A percentile compares a stretch with the other conserved stretches of the same genome.
Conservation (phyloP, 1,140 invertebrate species). For the Megalonaias nervosa region DNA sequence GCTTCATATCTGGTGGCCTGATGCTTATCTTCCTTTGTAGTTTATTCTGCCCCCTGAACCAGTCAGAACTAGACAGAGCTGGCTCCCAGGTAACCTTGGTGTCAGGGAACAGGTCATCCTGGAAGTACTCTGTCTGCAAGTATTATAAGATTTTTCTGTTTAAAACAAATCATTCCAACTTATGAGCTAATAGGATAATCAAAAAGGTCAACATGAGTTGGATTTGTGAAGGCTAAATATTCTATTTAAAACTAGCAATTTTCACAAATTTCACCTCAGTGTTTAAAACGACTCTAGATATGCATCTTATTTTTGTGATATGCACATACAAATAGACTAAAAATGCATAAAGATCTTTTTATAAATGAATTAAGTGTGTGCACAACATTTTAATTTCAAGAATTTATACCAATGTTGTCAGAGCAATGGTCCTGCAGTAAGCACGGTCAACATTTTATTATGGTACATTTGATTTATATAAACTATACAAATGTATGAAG, state of each 20-base stretch:
- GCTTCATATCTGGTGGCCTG: slow-evolving; percentile 89
- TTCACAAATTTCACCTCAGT: background rate
- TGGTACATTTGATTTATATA: no score
- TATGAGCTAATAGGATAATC: background rate
- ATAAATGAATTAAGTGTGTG: no score
- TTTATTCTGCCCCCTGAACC: slow-evolving; percentile 82
- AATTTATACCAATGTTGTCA: no score
- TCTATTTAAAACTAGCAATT: background rate
- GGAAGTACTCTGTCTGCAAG: slow-evolving; percentile 90
- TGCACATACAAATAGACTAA: no score
- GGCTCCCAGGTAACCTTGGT: slow-evolving; percentile 90
- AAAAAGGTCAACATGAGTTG: background rate
- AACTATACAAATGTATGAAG: no score
- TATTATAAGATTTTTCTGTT: slow-evolving; percentile 8
- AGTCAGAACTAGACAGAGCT: slow-evolving; percentile 78
- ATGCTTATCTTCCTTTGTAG: slow-evolving; percentile 80
- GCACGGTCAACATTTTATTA: no score
- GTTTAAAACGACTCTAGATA: background rate
- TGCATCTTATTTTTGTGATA: no score
- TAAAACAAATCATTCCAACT: slow-evolving; percentile 30
- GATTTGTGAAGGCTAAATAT: background rate
- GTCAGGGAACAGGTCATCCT: slow-evolving; percentile 96
- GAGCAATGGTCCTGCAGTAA: no score
- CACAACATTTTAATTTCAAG: no score
- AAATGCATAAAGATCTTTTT: no score